Evolutionary conservation across 2,113 vertebrate genomes (phyloP).

Genomic region (Dipodomys merriami): DNA sequence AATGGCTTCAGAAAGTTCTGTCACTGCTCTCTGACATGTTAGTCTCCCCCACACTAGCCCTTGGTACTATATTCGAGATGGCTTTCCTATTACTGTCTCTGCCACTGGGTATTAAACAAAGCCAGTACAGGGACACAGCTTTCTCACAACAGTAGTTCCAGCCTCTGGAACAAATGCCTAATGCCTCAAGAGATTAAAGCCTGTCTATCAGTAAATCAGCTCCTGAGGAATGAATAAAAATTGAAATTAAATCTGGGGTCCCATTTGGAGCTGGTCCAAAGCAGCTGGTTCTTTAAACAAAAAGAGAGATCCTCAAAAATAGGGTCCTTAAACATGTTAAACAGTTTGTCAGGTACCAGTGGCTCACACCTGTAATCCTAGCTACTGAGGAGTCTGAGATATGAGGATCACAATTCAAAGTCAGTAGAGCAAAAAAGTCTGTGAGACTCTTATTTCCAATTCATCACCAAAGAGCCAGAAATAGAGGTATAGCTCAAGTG

Average conservation of each 20-base stretch:
- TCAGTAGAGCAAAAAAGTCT: no score
- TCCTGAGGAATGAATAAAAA: neutral
- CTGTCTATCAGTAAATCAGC: neutral
- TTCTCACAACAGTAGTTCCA: neutral
- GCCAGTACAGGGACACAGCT: no score
- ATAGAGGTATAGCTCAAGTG: no score
- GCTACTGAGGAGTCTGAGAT: no score
- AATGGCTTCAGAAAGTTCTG: neutral
- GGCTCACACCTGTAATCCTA: no score
- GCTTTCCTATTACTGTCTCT: neutral
- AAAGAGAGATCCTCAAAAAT: neutral
- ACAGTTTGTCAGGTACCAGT: neutral
- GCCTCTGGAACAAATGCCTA: neutral
- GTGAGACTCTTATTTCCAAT: no score
- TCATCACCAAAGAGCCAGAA: no score
- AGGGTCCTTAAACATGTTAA: neutral
- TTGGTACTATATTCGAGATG: neutral
- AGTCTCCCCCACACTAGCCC: no score
- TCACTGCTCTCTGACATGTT: accelerated
- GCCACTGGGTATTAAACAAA: neutral
- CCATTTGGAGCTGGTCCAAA: neutral
- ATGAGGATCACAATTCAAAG: no score
- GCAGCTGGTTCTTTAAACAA: neutral
- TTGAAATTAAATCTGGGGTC: neutral
- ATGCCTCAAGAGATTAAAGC: neutral